Evolutionary conservation across 2,113 vertebrate genomes (phyloP), one percentile per base, ranked within the genome.

Genomic region (Lamprotornis superbus): DNA sequence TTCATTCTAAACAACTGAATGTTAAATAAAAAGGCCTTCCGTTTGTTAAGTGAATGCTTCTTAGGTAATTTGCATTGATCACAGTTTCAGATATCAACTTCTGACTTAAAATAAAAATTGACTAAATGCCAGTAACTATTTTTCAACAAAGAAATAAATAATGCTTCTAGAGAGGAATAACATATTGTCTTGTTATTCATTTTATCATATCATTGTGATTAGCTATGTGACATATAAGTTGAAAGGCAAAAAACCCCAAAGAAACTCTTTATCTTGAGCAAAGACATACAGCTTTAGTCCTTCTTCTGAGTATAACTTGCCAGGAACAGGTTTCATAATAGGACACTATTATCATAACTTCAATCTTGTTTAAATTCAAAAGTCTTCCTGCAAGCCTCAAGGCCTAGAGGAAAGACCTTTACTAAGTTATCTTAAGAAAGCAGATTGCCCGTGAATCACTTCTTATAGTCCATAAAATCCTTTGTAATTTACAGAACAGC

Each of bases 321-420:
- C 71, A 80, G 83, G 44, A 96, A 93, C 55, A 95, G 68, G 39
- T 95, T 97, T 95, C 84, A 79, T 94, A 96, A 95, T 78, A 82
- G 83, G 76, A 80, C n/a, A 18, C 88, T 85, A 94, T 97, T 96
- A 94, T 97, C 94, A 83, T 97, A 97, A 96, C 83, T 97, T 97
- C 83, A 95, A 93, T 96, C 94, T 97, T 96, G 91, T 94, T 98
- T 96, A 97, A 96, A 96, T 96, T 97, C 91, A 96, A 86, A 97
- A 96, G 71, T 95, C 88, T 94, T 78, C 68, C 83, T 94, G 79
- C 78, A 91, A 97, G 87, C 83, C 61, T 97, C 70, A 59, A 95
- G 95, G 76, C 84, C 84, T 89, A 86, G 76, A 97, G 42, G 37
- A 97, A 87, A 95, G 80, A 96, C 63, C 82, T 93, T 85, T 53